Evolutionary conservation across 2,797 vertebrate genomes (phyloP), one percentile per base, ranked within the genome.

Genomic region (Chaetodon trifasciatus): DNA sequence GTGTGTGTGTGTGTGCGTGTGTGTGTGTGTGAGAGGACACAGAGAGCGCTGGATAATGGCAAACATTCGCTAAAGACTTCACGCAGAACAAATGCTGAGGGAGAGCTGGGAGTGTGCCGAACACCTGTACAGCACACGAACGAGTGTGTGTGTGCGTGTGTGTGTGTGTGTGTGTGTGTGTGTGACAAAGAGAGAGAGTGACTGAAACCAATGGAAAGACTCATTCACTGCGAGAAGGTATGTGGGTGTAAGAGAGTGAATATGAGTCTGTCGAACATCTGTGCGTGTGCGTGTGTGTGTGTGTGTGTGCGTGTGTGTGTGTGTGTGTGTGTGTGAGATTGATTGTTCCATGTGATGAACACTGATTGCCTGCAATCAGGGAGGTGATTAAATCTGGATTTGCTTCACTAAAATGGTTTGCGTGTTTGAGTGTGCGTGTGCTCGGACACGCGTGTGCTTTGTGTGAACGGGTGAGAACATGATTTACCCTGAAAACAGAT

Each of bases 281-380:
- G 21, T 9, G 57, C 39, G 32, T 46, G 71, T 28, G 28, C 3
- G 56, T n/a, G 28, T 1, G 0, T 0, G 8, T 74, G 42, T 37
- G 74, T 60, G 28, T 32, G 28, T 4, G 3, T 46, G 32, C 39
- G 71, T 32, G 28, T 4, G 28, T 44, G 65, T 52, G 44, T 17
- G 42, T 24, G 35, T 40, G 19, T 52, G 56, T 49, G 63, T 49
- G 70, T 49, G 44, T 57, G 55, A 50, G 76, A 87, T 60, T 70
- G 74, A 88, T 76, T 13, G 74, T 35, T 62, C 32, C 11, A 28
- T 0, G 8, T 66, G 67, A 90, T 85, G 32, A 80, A 82, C 78
- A 12, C 62, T 75, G 78, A 88, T 82, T 89, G 46, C 60, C 57
- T 78, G 68, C 46, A 88, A 87, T 91, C 86, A 88, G 28, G 46